Conservation (phyloP, 2,888 invertebrate species). For the Stenodema calcarata region DNA sequence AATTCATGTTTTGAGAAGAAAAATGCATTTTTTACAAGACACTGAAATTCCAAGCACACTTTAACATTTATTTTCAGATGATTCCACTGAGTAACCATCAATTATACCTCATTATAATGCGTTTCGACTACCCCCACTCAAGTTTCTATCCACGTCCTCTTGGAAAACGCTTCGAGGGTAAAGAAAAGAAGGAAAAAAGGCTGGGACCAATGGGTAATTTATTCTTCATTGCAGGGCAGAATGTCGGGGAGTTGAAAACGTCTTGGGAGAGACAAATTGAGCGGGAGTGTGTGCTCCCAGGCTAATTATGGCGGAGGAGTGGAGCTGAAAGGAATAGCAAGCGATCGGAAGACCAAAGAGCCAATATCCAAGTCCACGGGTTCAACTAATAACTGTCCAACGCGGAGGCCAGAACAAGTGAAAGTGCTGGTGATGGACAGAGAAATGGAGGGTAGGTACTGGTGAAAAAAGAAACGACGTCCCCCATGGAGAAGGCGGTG, state of each 20-base stretch:
- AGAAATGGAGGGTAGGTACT: background rate
- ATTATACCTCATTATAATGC: background rate
- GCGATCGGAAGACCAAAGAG: background rate
- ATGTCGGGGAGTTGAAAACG: slow-evolving; percentile 1
- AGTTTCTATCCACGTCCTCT: slow-evolving; percentile 16
- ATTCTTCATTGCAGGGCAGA: background rate
- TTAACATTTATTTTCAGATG: too few relatives aligned
- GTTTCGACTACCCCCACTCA: background rate
- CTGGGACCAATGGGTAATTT: slow-evolving; percentile 31
- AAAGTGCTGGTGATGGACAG: background rate
- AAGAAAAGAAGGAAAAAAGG: background rate
- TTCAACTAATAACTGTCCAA: slow-evolving; percentile 34
- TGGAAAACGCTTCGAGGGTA: slow-evolving; percentile 1
- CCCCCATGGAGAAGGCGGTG: background rate
- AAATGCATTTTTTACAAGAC: too few relatives aligned
- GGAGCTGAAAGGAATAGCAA: slow-evolving; percentile 34
- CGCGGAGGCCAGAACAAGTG: background rate
- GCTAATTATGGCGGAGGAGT: slow-evolving; percentile 32
- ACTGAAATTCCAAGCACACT: too few relatives aligned
- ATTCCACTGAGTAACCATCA: too few relatives aligned
- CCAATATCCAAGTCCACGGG: slow-evolving; percentile 19
- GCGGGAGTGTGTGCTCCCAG: slow-evolving; percentile 16
- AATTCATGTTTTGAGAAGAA: too few relatives aligned
- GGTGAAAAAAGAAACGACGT: background rate
- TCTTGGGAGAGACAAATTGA: slow-evolving; percentile 38